These are phyloP conservation scores for Brachionus plicatilis DNA, from an alignment of 1,140 invertebrate species.

Conservation along the genomic window DNA sequence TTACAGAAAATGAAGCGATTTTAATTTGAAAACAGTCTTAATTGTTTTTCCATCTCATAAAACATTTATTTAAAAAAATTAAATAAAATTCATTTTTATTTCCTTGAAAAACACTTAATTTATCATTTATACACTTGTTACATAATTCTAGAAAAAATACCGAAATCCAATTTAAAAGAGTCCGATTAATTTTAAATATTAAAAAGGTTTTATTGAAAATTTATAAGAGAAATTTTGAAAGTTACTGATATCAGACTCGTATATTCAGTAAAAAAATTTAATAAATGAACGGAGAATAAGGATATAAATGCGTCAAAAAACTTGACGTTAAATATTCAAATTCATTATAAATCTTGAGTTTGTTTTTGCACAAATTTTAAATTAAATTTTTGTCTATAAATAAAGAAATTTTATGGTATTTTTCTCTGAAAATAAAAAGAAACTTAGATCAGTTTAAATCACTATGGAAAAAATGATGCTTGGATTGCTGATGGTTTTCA, in stretches of 20 bases:
- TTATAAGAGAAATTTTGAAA: neutral
- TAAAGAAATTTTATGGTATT: neutral
- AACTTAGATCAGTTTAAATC: neutral
- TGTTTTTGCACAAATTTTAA: neutral
- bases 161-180: neutral
- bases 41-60: neutral
- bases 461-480: neutral
- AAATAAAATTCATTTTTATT: neutral
- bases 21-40: neutral
- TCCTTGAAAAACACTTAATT: neutral
- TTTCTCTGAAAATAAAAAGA: neutral
- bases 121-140: conserved; percentile 1
- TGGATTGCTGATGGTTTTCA: neutral
- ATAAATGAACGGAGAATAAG: neutral
- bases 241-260: neutral
- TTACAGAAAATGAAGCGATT: conserved; percentile 3
- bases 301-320: neutral
- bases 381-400: neutral
- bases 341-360: neutral
- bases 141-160: conserved; percentile 18
- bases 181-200: neutral
- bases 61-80: conserved; percentile 5
- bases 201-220: neutral
- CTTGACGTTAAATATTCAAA: neutral
- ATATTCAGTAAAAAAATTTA: neutral